phyloP scores from a whole-genome alignment of 2,113 vertebrate genomes.

The Calidris pugnax region DNA sequence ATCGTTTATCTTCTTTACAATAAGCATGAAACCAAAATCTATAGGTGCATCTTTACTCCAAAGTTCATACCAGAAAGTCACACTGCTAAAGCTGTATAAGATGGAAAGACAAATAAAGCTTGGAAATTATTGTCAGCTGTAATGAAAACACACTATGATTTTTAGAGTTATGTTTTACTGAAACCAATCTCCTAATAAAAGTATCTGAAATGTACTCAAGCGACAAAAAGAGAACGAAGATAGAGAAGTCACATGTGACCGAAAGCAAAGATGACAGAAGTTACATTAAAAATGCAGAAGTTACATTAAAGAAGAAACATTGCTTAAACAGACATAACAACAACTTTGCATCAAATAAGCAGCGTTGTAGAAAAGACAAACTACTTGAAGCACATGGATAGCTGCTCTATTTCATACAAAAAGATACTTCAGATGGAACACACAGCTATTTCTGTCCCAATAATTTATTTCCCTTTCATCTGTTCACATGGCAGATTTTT shows the following conservation, averaged over 20 bases:
- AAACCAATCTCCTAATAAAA: constrained; percentile 18
- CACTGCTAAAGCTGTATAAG: background rate
- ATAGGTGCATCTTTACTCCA: background rate
- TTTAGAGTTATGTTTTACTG: background rate
- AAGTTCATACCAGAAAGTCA: background rate
- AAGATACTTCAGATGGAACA: background rate
- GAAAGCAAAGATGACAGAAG: constrained; percentile 30
- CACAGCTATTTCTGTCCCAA: background rate
- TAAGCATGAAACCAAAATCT: background rate
- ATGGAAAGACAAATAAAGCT: background rate
- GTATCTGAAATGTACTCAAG: constrained; percentile 37
- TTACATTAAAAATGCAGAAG: constrained; percentile 4
- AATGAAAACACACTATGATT: background rate
- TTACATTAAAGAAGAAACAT: constrained; percentile 56
- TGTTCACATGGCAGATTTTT: constrained; percentile 13
- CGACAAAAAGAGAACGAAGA: constrained; percentile 31
- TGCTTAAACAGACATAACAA: constrained; percentile 52
- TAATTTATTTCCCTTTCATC: background rate
- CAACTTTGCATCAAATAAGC: background rate
- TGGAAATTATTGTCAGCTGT: background rate
- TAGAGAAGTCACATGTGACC: constrained; percentile 6
- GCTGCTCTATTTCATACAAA: background rate
- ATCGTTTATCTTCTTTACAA: background rate
- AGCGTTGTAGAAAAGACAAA: background rate
- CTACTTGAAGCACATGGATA: background rate